phyloP scores from a whole-genome alignment of 1,140 invertebrate genomes.

The Eufriesea mexicana region DNA sequence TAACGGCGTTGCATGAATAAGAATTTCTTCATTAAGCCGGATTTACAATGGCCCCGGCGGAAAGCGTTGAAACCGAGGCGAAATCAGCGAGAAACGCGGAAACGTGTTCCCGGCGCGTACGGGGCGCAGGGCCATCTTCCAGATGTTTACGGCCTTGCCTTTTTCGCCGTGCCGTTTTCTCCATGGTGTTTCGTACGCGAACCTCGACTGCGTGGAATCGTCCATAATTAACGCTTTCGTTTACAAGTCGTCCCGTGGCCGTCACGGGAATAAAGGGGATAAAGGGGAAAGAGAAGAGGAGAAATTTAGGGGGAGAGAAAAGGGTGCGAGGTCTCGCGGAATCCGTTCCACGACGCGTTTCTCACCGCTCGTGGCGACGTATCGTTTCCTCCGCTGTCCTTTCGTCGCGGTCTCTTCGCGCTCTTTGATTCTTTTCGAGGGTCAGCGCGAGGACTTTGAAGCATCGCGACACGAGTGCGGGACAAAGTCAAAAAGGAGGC shows the following conservation, averaged over 20 bases:
- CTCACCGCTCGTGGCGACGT: not conserved
- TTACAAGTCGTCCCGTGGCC: not conserved
- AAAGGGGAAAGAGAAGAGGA: not conserved
- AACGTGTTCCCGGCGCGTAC: not conserved
- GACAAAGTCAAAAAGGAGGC: no score
- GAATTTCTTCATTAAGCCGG: constrained; percentile 36
- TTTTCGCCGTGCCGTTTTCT: no score
- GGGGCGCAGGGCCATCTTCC: not conserved
- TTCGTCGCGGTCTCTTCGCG: not conserved
- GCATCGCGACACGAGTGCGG: not conserved
- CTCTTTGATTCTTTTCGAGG: not conserved
- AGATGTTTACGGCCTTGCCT: constrained; percentile 12
- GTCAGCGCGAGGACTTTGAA: not conserved
- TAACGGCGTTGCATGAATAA: constrained; percentile 25
- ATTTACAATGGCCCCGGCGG: constrained; percentile 22
- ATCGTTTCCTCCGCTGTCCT: not conserved
- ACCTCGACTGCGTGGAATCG: not conserved
- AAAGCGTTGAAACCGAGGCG: not conserved
- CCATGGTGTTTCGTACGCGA: no score
- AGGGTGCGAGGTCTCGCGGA: not conserved
- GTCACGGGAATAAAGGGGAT: not conserved
- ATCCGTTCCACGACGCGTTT: not conserved
- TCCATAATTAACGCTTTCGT: not conserved
- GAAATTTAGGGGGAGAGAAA: not conserved
- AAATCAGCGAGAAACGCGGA: not conserved